Percentiles rank a stretch among this genome's conserved stretches.
phyloP scores from a whole-genome alignment of 2,888 invertebrate genomes.

The Protophormia terraenovae region DNA sequence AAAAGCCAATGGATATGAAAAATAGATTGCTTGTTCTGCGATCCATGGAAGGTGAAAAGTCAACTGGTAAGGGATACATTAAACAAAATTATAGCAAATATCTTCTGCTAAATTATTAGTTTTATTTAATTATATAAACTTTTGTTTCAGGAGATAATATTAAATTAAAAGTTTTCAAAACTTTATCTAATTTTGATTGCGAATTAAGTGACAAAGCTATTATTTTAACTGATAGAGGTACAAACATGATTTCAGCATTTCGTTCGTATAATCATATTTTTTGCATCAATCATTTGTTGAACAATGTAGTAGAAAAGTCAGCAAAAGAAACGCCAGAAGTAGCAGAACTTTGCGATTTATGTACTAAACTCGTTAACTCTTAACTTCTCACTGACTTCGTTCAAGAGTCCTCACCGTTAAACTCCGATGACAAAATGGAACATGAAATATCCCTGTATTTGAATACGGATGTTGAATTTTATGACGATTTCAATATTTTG shows the following conservation, averaged over 20 bases:
- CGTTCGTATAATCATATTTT: constrained; percentile 2
- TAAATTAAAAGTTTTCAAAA: no score
- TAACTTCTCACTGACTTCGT: constrained; percentile 44
- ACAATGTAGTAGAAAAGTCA: neutral
- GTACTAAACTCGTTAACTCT: constrained; percentile 27
- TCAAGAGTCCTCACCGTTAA: neutral
- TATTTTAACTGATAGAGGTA: constrained; percentile 1
- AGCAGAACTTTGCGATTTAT: constrained; percentile 9
- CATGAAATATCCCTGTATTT: constrained; percentile 42
- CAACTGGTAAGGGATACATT: no score
- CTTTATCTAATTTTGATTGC: no score
- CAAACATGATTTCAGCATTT: constrained; percentile 37
- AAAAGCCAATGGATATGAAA: no score
- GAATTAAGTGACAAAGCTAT: neutral
- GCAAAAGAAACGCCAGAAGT: neutral
- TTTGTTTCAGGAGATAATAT: no score
- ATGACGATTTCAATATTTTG: constrained; percentile 48
- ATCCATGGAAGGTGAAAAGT: no score
- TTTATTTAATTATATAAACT: no score
- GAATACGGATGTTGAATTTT: constrained; percentile 28
- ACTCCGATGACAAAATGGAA: neutral
- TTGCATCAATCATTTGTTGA: no score
- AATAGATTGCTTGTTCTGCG: no score
- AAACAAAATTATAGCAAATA: no score
- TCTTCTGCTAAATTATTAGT: no score